Conservation (phyloP, 92 coral and sea anemone species). For the Paragorgia papillata region DNA sequence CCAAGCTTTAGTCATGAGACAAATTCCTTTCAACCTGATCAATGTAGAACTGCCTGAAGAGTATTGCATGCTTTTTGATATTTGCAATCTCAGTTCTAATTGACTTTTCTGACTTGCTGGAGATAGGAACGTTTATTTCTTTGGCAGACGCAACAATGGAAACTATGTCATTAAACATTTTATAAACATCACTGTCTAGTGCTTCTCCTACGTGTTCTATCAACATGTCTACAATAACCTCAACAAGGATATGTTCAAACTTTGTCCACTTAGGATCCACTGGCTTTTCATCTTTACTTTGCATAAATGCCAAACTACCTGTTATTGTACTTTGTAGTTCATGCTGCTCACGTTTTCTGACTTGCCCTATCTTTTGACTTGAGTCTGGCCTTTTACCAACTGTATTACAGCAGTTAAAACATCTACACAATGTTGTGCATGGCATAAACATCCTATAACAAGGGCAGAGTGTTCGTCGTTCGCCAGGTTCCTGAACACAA, state of each 20-base stretch:
- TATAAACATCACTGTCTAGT: slow-evolving; percentile 31
- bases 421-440: slow-evolving; percentile 2
- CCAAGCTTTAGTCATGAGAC: slow-evolving; percentile 8
- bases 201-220: slow-evolving; percentile 35
- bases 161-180: slow-evolving; percentile 48
- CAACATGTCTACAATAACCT: slow-evolving; percentile 48
- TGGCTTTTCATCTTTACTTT: slow-evolving; percentile 22
- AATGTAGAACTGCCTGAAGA: slow-evolving; percentile 53
- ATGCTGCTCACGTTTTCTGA: slow-evolving; percentile 37
- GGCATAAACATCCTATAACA: not conserved
- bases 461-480: slow-evolving; percentile 18
- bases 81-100: slow-evolving; percentile 35
- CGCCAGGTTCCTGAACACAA: slow-evolving; percentile 19
- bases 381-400: slow-evolving; percentile 50
- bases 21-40: slow-evolving; percentile 41
- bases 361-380: slow-evolving; percentile 25
- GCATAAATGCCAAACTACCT: slow-evolving; percentile 31
- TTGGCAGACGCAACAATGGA: slow-evolving; percentile 43
- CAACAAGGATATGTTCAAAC: slow-evolving; percentile 52
- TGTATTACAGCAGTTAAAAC: slow-evolving; percentile 21
- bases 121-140: slow-evolving; percentile 49
- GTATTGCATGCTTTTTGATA: slow-evolving; percentile 44
- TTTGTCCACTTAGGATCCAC: slow-evolving; percentile 50
- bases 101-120: slow-evolving; percentile 43
- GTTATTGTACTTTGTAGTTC: slow-evolving; percentile 37